phyloP scores from a whole-genome alignment of 2,113 vertebrate genomes.

The Lamprotornis superbus region DNA sequence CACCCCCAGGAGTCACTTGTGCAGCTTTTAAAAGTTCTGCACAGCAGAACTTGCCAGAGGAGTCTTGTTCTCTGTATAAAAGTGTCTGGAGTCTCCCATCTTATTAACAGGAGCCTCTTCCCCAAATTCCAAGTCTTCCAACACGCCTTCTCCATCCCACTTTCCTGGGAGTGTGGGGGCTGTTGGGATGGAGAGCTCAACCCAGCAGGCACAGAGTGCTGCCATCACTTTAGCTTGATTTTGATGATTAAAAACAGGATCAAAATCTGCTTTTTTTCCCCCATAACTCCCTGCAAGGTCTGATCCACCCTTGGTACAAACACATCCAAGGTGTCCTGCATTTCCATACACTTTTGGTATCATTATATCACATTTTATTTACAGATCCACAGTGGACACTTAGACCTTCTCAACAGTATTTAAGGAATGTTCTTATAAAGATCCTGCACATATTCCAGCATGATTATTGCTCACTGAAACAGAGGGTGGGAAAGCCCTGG shows the following conservation, averaged over 20 bases:
- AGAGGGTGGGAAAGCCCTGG: not conserved
- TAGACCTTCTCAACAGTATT: not conserved
- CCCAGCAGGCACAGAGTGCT: not conserved
- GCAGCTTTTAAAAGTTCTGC: not conserved
- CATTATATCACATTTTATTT: not conserved
- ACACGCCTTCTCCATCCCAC: not conserved
- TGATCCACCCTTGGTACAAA: not conserved
- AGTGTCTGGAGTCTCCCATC: not conserved
- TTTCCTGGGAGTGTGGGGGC: rapidly evolving
- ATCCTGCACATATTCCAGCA: not conserved
- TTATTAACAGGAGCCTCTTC: not conserved
- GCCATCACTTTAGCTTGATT: not conserved
- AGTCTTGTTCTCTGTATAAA: not conserved
- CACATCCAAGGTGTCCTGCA: not conserved
- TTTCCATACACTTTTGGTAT: not conserved
- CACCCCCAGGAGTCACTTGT: not conserved
- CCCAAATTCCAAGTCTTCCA: not conserved
- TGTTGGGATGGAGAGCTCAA: not conserved
- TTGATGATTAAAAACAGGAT: not conserved
- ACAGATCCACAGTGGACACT: not conserved
- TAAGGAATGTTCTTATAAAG: not conserved
- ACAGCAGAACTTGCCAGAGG: not conserved
- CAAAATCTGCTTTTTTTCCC: not conserved
- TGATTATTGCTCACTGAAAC: not conserved
- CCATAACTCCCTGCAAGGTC: not conserved